phyloP scores from a whole-genome alignment of 2,797 vertebrate genomes.

The Crax fasciolata region DNA sequence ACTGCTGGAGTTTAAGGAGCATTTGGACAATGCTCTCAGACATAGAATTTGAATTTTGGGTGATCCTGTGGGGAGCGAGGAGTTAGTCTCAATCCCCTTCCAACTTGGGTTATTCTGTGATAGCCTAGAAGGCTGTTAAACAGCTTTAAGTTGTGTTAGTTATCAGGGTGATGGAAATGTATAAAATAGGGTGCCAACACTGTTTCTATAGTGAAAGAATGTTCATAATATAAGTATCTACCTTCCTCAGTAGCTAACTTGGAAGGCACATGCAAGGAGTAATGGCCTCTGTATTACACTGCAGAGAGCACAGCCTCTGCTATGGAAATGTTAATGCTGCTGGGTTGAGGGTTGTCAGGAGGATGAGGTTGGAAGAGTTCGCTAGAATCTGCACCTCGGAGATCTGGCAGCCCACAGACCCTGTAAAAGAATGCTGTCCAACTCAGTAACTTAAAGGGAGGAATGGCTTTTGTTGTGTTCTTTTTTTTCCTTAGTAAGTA shows the following conservation, averaged over 20 bases:
- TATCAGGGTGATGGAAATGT: neutral
- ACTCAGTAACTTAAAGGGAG: neutral
- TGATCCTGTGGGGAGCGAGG: neutral
- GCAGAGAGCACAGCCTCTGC: neutral
- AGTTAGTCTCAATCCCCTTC: neutral
- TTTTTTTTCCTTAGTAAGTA: neutral
- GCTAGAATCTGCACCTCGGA: neutral
- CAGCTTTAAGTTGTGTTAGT: neutral
- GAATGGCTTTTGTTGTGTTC: fast-evolving
- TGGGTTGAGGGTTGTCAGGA: neutral
- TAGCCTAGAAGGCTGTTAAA: neutral
- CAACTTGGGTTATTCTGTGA: neutral
- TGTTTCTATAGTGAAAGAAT: neutral
- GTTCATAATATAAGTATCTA: neutral
- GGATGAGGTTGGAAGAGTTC: neutral
- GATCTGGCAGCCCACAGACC: neutral
- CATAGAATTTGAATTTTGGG: no score
- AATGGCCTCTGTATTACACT: fast-evolving
- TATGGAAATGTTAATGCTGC: fast-evolving
- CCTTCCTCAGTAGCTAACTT: neutral
- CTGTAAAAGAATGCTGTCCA: neutral
- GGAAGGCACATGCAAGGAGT: neutral
- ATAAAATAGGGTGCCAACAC: neutral
- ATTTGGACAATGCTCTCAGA: neutral
- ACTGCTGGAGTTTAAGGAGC: neutral